A percentile compares a stretch with the other conserved stretches of the same genome.
Conservation (phyloP, 2,113 vertebrate genomes). For the Petroica traversi region DNA sequence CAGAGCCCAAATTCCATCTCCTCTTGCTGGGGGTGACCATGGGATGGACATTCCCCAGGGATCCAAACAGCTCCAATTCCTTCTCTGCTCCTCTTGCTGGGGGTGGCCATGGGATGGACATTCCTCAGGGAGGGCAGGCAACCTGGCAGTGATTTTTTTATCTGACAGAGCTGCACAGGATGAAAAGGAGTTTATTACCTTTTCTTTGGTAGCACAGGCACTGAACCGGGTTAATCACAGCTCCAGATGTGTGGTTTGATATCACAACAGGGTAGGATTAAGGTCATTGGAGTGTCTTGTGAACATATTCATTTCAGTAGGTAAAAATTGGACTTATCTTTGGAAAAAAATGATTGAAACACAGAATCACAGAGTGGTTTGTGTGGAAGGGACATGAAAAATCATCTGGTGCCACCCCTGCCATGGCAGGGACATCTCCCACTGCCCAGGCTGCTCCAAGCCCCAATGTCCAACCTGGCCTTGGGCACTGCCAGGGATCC, state of each 20-base stretch:
- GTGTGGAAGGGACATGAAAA: background rate
- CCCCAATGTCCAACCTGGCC: background rate
- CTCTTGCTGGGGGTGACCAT: background rate
- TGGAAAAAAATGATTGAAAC: background rate
- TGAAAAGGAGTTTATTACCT: background rate
- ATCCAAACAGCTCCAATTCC: background rate
- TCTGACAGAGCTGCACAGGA: background rate
- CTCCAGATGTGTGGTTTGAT: background rate
- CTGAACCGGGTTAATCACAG: background rate
- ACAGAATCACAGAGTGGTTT: background rate
- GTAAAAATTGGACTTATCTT: background rate
- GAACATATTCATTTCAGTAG: background rate
- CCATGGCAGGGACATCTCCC: background rate
- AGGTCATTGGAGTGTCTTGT: background rate
- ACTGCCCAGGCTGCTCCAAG: background rate
- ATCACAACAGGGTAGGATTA: background rate
- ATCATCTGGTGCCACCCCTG: background rate
- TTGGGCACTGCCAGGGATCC: background rate
- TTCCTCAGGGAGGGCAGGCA: background rate
- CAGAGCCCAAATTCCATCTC: background rate
- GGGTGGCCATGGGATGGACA: background rate
- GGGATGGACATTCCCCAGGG: too few relatives aligned
- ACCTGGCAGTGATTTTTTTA: background rate
- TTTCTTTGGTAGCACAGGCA: background rate
- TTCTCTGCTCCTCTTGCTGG: background rate